phyloP scores from a whole-genome alignment of 2,113 vertebrate genomes.

The Tragelaphus imberbis region DNA sequence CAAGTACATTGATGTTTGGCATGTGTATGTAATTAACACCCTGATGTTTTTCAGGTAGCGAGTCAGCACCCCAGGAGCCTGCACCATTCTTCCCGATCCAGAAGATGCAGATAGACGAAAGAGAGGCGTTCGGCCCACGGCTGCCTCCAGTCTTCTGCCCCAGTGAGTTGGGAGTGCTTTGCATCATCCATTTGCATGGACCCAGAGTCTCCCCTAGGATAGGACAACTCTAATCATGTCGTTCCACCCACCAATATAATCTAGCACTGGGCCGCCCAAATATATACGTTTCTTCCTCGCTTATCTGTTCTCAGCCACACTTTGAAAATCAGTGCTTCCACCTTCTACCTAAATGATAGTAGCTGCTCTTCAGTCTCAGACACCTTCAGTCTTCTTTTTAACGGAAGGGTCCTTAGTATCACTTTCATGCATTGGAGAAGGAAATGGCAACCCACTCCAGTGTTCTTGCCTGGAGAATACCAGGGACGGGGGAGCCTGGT shows the following conservation, averaged over 20 bases:
- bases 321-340: background rate
- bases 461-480: too few species aligned
- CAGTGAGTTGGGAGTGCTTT: slow-evolving; percentile 70
- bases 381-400: background rate
- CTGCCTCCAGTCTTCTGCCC: slow-evolving; percentile 86
- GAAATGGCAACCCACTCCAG: too few species aligned
- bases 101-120: slow-evolving; percentile 64
- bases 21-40: background rate
- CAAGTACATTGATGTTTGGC: background rate
- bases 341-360: background rate
- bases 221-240: background rate
- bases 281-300: fast-evolving
- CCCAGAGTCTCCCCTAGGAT: background rate
- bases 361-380: background rate
- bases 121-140: slow-evolving; percentile 92
- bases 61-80: background rate
- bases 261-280: fast-evolving
- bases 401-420: background rate
- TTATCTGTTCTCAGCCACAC: background rate
- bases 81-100: background rate
- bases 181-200: background rate
- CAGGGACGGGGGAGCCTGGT: too few species aligned
- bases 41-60: slow-evolving; percentile 56
- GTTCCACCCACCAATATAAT: fast-evolving
- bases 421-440: too few species aligned